Evolutionary conservation across 2,113 vertebrate genomes (phyloP).

Genomic region (Serinus canaria): DNA sequence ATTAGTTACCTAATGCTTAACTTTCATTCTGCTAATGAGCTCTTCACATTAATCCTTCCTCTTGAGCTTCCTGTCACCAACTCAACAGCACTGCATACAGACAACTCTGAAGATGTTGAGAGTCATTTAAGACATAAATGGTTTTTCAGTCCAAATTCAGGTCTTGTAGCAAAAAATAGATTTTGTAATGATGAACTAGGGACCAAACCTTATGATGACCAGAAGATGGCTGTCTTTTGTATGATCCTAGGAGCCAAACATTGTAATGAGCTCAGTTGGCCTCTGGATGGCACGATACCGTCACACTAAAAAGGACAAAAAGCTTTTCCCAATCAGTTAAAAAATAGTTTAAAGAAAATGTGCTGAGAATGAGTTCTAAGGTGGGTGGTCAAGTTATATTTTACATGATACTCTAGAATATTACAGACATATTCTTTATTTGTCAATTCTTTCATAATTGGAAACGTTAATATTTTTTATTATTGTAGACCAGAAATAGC

Average conservation of each 20-base stretch:
- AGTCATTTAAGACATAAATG: neutral
- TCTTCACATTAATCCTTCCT: neutral
- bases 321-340: neutral
- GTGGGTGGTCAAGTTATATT: neutral
- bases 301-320: neutral
- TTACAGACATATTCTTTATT: neutral
- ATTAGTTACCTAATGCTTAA: neutral
- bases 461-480: neutral
- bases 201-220: neutral
- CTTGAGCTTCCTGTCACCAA: neutral
- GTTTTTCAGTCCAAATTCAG: neutral
- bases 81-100: accelerated
- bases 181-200: neutral
- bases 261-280: neutral
- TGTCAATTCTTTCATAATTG: neutral
- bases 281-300: slow-evolving; percentile 53
- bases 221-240: neutral
- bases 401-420: accelerated
- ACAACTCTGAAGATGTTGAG: neutral
- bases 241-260: neutral
- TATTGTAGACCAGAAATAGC: neutral
- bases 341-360: neutral
- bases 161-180: neutral
- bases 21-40: neutral
- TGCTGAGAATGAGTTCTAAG: neutral